phyloP scores from a whole-genome alignment of 2,113 vertebrate genomes.

The Psilopsiagon aymara region DNA sequence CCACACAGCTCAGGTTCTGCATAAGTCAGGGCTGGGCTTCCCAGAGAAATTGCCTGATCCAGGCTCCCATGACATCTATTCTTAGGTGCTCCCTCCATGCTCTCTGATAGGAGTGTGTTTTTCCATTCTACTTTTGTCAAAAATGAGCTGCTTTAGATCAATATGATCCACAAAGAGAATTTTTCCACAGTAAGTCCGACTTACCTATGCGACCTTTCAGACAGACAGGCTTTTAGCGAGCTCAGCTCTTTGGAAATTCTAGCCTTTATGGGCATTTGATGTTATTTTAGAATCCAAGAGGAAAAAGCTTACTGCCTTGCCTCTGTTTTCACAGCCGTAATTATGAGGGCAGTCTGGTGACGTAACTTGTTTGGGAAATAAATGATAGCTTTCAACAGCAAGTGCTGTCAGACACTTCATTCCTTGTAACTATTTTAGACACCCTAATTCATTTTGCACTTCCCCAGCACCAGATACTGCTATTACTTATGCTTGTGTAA shows the following conservation, averaged over 20 bases:
- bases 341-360: constrained; percentile 57
- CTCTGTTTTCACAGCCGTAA: constrained; percentile 44
- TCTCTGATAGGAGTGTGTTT: background rate
- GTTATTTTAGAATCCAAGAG: constrained; percentile 55
- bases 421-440: constrained; percentile 51
- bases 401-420: background rate
- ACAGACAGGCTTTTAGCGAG: constrained; percentile 24
- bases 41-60: background rate
- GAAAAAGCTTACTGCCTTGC: constrained; percentile 54
- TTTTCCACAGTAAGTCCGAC: background rate
- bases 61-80: background rate
- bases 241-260: constrained; percentile 44
- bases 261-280: constrained; percentile 15
- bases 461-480: background rate
- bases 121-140: background rate
- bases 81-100: background rate
- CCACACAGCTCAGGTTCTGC: constrained; percentile 27
- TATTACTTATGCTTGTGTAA: background rate
- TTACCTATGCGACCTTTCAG: background rate
- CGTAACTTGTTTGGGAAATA: constrained; percentile 42
- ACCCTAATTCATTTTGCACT: background rate
- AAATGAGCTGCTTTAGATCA: background rate
- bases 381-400: constrained; percentile 47
- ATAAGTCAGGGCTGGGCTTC: constrained; percentile 6
- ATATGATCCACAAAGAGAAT: background rate